These are phyloP conservation scores for Callyntrura sp. DNA, from an alignment of 2,888 invertebrate species.

Conservation along the genomic window DNA sequence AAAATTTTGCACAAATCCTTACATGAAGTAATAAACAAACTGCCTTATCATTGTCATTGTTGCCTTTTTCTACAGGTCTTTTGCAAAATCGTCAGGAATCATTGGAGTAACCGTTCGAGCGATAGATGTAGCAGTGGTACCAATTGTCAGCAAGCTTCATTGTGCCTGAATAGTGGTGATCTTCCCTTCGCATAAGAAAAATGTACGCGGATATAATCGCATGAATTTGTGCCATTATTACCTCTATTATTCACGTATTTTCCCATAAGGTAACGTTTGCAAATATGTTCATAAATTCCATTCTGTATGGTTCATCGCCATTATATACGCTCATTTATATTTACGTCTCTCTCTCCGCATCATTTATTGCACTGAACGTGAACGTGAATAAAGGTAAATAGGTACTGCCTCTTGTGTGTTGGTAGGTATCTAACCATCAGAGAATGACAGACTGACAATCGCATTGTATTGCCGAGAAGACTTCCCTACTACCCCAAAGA, in stretches of 20 bases:
- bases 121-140: conserved; percentile 57
- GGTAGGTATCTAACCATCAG: neutral
- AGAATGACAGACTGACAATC: neutral
- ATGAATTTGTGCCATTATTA: conserved; percentile 44
- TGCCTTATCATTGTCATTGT: neutral
- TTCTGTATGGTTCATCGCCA: conserved; percentile 57
- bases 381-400: neutral
- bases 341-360: neutral
- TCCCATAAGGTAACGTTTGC: conserved; percentile 60
- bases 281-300: conserved; percentile 27
- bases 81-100: neutral
- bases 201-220: conserved; percentile 25
- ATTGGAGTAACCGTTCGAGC: conserved; percentile 5
- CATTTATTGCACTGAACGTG: neutral
- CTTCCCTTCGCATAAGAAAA: neutral
- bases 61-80: neutral
- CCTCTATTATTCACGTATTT: conserved; percentile 62
- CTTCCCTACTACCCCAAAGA: neutral
- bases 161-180: neutral
- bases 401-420: neutral
- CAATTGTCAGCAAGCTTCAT: neutral
- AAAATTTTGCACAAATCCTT: no score
- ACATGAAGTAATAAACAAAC: neutral
- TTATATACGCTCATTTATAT: conserved; percentile 26
- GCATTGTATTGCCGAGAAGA: neutral